These are phyloP conservation scores for Liodrosophila aerea DNA, from an alignment of 2,888 invertebrate genomes.

Conservation along the genomic window DNA sequence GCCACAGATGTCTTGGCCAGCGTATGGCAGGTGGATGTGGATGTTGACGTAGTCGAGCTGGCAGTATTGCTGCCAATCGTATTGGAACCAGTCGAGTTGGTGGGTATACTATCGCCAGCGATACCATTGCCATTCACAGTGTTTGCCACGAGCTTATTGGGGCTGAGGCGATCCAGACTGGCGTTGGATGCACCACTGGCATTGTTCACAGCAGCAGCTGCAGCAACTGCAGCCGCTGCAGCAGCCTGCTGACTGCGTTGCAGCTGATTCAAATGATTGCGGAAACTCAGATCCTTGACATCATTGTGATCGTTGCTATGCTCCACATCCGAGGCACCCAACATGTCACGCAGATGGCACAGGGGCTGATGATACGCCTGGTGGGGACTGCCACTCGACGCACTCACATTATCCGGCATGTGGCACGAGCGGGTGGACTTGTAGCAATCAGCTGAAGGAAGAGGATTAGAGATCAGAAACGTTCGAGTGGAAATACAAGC, in stretches of 20 bases:
- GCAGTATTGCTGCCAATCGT: slow-evolving; percentile 50
- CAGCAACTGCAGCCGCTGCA: slow-evolving; percentile 57
- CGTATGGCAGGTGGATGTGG: slow-evolving; percentile 43
- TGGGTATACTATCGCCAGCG: slow-evolving; percentile 36
- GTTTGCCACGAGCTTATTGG: slow-evolving; percentile 41
- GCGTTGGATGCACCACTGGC: slow-evolving; percentile 34
- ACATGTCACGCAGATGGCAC: slow-evolving; percentile 82
- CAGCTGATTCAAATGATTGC: slow-evolving; percentile 80
- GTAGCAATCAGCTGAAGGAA: slow-evolving; percentile 78
- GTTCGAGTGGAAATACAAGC: too few species aligned
- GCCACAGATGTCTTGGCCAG: slow-evolving; percentile 34
- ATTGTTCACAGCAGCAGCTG: slow-evolving; percentile 52
- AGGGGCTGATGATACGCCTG: slow-evolving; percentile 81
- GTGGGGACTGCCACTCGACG: slow-evolving; percentile 84
- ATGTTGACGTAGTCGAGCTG: slow-evolving; percentile 59
- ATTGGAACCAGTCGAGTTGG: slow-evolving; percentile 42
- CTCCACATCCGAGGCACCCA: slow-evolving; percentile 81
- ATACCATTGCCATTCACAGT: slow-evolving; percentile 23
- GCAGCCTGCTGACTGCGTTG: slow-evolving; percentile 66
- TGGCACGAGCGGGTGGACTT: slow-evolving; percentile 79
- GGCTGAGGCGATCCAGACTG: slow-evolving; percentile 38
- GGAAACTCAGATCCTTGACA: slow-evolving; percentile 82
- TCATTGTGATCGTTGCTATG: slow-evolving; percentile 82
- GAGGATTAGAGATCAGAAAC: neutral
- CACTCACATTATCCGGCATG: slow-evolving; percentile 84